phyloP scores from a whole-genome alignment of 2,888 invertebrate species.

The Scrobipalpa costella region DNA sequence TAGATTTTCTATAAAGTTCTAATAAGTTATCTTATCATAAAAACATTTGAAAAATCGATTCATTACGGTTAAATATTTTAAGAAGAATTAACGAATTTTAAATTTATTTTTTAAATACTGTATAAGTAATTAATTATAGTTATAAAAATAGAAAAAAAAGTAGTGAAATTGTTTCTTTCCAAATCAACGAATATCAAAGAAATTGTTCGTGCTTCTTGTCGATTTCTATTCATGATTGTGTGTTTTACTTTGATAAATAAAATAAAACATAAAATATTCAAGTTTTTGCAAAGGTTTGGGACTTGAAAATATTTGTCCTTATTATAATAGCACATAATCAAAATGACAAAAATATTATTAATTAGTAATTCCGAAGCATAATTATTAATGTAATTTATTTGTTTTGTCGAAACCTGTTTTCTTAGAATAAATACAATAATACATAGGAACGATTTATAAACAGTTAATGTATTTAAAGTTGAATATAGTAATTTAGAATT shows the following conservation, averaged over 20 bases:
- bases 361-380: no score
- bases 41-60: conserved; percentile 15
- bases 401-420: no score
- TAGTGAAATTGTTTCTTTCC: not conserved
- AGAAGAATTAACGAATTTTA: conserved; percentile 61
- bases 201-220: no score
- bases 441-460: conserved; percentile 48
- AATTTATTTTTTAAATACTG: conserved; percentile 47
- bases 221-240: no score
- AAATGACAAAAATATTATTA: no score
- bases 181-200: not conserved
- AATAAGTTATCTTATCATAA: not conserved
- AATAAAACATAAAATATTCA: not conserved
- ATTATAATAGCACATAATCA: no score
- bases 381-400: no score
- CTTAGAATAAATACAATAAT: not conserved
- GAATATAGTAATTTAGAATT: conserved; percentile 39
- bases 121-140: conserved; percentile 30
- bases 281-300: no score
- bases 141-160: conserved; percentile 35
- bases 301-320: no score
- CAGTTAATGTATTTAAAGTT: conserved; percentile 34
- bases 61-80: conserved; percentile 34
- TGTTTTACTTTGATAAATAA: no score
- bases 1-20: conserved; percentile 14